Percentiles rank a stretch among this genome's conserved stretches.
Conservation (phyloP, 2,113 vertebrate species). For the Columba livia region DNA sequence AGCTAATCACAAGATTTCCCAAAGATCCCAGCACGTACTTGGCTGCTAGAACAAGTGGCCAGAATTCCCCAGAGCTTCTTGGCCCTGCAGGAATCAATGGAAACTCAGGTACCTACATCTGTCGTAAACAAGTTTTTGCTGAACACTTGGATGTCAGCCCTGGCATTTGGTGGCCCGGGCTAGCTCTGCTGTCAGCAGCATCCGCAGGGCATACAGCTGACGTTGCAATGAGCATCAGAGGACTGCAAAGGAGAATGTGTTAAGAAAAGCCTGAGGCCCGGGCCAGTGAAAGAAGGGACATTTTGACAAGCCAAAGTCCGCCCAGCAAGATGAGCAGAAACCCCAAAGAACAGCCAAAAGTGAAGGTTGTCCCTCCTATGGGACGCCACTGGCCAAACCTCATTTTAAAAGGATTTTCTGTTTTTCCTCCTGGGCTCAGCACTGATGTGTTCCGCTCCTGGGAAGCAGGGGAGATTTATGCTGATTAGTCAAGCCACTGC, state of each 20-base stretch:
- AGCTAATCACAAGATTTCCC: neutral
- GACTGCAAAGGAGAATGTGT: neutral
- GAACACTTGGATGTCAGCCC: neutral
- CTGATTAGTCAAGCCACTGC: neutral
- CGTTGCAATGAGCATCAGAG: neutral
- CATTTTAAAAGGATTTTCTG: neutral
- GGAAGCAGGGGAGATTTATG: slow-evolving; percentile 39
- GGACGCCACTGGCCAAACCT: neutral
- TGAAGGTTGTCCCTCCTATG: neutral
- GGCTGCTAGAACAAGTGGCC: neutral
- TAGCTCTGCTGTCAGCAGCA: fast-evolving
- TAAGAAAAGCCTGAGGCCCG: neutral
- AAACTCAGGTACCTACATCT: neutral
- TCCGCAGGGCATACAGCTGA: neutral
- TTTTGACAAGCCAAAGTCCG: neutral
- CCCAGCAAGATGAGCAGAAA: neutral
- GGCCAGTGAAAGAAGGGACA: neutral
- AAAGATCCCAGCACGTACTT: fast-evolving
- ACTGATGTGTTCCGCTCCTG: neutral
- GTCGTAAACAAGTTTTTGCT: neutral
- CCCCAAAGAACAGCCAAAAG: neutral
- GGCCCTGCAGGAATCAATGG: neutral
- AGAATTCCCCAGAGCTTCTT: neutral
- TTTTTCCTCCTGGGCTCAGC: neutral
- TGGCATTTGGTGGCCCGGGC: neutral